Percentiles rank a stretch among this genome's conserved stretches.
Conservation (phyloP, 2,113 vertebrate species). For the Rutilus rutilus region DNA sequence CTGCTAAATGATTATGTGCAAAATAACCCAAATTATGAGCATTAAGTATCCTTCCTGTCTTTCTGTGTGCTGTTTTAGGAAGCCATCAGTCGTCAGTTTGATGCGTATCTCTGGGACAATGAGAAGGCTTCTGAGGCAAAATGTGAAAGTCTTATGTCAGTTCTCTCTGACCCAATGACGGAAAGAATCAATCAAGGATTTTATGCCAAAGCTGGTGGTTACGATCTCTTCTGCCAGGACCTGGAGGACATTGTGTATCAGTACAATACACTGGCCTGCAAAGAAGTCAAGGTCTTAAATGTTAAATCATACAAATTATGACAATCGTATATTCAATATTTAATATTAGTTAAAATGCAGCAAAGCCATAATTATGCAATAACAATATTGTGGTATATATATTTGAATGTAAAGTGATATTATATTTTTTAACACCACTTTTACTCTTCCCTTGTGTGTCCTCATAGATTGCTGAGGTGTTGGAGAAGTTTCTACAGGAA, state of each 20-base stretch:
- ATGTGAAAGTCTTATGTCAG: conserved; percentile 44
- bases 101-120: conserved; percentile 43
- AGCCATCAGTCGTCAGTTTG: background rate
- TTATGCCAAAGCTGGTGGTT: conserved; percentile 52
- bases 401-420: too few relatives aligned
- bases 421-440: background rate
- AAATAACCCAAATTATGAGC: too few relatives aligned
- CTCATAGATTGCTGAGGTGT: conserved; percentile 54
- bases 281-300: conserved; percentile 47
- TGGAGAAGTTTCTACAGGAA: conserved; percentile 54
- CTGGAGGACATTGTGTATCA: conserved; percentile 30
- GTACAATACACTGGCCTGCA: conserved; percentile 33
- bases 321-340: too few relatives aligned
- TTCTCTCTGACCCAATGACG: background rate
- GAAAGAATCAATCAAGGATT: conserved; percentile 2
- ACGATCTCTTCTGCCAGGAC: conserved; percentile 50
- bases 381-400: too few relatives aligned
- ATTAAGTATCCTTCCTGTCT: background rate
- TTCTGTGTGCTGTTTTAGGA: conserved; percentile 35
- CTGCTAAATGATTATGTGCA: background rate
- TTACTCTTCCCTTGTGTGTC: background rate
- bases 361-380: too few relatives aligned
- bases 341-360: too few relatives aligned
- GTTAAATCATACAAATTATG: background rate
- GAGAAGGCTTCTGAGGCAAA: conserved; percentile 15